Base-by-base conservation (phyloP, 2,113 vertebrate genomes). In the Chlamydotis undulata region DNA sequence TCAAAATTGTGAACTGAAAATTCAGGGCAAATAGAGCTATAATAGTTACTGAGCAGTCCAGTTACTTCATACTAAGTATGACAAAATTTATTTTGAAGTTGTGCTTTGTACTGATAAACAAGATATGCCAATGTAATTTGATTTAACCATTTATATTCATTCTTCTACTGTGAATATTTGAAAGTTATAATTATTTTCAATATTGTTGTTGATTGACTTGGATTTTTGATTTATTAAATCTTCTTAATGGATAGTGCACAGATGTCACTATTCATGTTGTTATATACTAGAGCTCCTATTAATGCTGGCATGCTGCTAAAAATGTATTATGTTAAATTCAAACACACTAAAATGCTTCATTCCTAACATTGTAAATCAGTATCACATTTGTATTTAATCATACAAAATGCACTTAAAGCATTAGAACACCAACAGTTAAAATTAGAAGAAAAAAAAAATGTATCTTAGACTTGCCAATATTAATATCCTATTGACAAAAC, bases 181-280 rank as follows among this genome's bases (percentile, higher is more conserved):
- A 91, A 96, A 87, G 37, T 73, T 73, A 75, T 41, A 92, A 96
- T 96, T 75, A 94, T 94, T 92, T 76, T 23, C 15, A 96, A 86
- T 96, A 75, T 84, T 90, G 59, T 45, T 91, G n/a, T 83, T 91
- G 64, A 96, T 65, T 97, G 67, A 94, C 57, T 24, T 92, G 68
- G 15, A 86, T 86, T 81, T 94, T 97, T 96, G 24, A 97, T 94
- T 95, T 96, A 93, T 95, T 95, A 96, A 87, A 87, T 83, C 28
- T 63, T 94, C 23, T 60, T 94, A 96, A 93, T 90, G 57, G 52
- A 93, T 87, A 78, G n/a, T 87, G 37, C 76, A 96, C 10, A 90
- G n/a, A 90, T 81, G 76, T 77, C 82, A 93, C 35, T 79, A 77
- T 93, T 96, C 73, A 87, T 92, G 63, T 74, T 87, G 17, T 80